These are phyloP conservation scores for Aramus guarauna DNA, from an alignment of 2,113 vertebrate species.

Conservation along the genomic window DNA sequence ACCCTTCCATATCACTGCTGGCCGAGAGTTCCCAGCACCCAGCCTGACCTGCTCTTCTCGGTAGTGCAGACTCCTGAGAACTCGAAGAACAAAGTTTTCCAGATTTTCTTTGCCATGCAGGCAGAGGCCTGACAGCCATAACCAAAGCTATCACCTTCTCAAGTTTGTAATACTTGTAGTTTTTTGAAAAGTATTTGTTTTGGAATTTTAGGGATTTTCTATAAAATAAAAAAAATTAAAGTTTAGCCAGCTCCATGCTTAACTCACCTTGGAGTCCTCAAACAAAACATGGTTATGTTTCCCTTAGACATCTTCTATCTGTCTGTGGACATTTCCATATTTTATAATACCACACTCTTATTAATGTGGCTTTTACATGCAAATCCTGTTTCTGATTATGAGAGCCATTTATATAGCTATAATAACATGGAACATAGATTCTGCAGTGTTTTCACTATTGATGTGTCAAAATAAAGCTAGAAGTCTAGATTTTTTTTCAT, in stretches of 20 bases:
- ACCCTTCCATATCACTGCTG: not conserved
- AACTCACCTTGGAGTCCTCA: not conserved
- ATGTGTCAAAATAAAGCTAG: not conserved
- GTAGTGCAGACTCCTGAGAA: not conserved
- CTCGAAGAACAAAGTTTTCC: not conserved
- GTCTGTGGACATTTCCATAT: not conserved
- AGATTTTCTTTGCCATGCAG: not conserved
- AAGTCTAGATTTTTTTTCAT: not conserved
- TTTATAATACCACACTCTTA: not conserved
- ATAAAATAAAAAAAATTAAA: not conserved
- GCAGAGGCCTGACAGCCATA: not conserved
- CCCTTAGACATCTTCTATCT: not conserved
- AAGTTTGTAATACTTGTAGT: not conserved
- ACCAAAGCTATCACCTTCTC: not conserved
- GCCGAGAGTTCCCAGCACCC: fast-evolving
- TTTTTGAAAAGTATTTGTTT: not conserved
- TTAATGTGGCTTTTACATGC: not conserved
- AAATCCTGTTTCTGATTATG: not conserved
- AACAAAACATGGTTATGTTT: not conserved
- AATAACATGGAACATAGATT: not conserved
- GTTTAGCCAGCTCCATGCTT: not conserved
- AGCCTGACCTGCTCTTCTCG: not conserved
- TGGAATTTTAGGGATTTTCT: not conserved
- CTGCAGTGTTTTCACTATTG: not conserved
- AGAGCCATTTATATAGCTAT: not conserved